Evolutionary conservation across 1,140 invertebrate genomes (phyloP).

Genomic region (Chionoecetes opilio): DNA sequence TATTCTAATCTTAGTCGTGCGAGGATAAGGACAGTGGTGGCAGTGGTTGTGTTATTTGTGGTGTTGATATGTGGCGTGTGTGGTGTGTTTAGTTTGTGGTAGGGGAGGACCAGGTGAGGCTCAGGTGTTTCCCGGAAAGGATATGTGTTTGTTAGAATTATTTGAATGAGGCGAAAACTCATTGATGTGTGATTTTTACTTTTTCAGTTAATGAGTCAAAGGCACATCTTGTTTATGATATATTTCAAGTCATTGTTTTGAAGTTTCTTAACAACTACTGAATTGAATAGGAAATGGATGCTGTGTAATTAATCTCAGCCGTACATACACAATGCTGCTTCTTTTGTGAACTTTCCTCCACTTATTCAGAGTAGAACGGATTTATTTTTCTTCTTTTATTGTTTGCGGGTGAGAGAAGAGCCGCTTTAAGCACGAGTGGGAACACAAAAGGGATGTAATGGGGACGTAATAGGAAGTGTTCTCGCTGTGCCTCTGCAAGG

Average conservation of each 20-base stretch:
- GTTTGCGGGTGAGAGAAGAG: background rate
- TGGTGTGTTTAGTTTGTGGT: background rate
- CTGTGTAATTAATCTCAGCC: too few relatives aligned
- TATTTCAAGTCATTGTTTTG: background rate
- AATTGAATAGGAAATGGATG: too few relatives aligned
- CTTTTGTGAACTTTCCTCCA: too few relatives aligned
- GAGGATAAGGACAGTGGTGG: background rate
- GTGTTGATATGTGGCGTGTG: background rate
- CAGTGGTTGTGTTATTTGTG: background rate
- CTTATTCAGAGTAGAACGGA: background rate
- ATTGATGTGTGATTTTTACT: too few relatives aligned
- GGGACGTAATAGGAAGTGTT: background rate
- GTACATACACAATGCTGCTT: too few relatives aligned
- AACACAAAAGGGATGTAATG: background rate
- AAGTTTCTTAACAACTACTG: too few relatives aligned
- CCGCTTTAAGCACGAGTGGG: background rate
- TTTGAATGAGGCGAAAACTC: too few relatives aligned
- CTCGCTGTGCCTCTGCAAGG: background rate
- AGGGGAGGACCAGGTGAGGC: background rate
- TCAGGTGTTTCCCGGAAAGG: background rate
- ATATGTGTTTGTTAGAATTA: too few relatives aligned
- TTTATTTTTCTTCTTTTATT: background rate
- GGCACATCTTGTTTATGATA: background rate
- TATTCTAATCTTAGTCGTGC: background rate
- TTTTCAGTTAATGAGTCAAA: too few relatives aligned